Percentiles rank a stretch among this genome's conserved stretches.
These are phyloP conservation scores for Cotesia typhae DNA, from an alignment of 1,140 invertebrate genomes.

Conservation along the genomic window DNA sequence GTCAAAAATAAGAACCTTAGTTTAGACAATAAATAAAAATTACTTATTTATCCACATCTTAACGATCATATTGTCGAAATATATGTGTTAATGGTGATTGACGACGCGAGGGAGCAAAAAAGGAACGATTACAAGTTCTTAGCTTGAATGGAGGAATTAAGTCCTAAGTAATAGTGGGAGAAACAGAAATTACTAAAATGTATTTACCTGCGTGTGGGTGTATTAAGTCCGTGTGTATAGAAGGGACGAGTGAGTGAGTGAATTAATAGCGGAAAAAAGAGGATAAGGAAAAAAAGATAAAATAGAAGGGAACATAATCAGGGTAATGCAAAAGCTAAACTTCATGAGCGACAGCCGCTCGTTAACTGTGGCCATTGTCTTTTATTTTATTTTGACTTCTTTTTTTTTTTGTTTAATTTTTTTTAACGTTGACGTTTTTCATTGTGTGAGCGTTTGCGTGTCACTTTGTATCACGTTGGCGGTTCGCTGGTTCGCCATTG, in stretches of 20 bases:
- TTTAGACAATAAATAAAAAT: no score
- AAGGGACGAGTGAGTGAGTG: neutral
- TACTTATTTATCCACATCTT: no score
- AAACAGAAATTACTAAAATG: no score
- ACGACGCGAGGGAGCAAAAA: no score
- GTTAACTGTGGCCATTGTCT: conserved; percentile 21
- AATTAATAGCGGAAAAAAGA: conserved; percentile 6
- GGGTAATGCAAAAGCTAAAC: conserved; percentile 35
- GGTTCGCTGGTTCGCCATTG: conserved; percentile 23
- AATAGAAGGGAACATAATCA: conserved; percentile 29
- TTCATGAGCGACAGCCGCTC: conserved; percentile 28
- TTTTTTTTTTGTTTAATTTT: neutral
- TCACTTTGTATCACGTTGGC: conserved; percentile 24
- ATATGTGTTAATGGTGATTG: no score
- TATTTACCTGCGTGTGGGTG: neutral
- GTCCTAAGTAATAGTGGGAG: no score
- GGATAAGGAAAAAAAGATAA: conserved; percentile 9
- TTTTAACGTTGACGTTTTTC: conserved; percentile 4
- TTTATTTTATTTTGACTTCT: neutral
- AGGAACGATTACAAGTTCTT: no score
- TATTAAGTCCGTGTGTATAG: neutral
- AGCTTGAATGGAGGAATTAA: no score
- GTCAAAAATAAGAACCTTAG: no score
- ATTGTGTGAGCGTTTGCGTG: conserved; percentile 16
- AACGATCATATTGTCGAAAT: no score